phyloP scores from a whole-genome alignment of 2,888 invertebrate species.

The Archaeoteleia sp. region DNA sequence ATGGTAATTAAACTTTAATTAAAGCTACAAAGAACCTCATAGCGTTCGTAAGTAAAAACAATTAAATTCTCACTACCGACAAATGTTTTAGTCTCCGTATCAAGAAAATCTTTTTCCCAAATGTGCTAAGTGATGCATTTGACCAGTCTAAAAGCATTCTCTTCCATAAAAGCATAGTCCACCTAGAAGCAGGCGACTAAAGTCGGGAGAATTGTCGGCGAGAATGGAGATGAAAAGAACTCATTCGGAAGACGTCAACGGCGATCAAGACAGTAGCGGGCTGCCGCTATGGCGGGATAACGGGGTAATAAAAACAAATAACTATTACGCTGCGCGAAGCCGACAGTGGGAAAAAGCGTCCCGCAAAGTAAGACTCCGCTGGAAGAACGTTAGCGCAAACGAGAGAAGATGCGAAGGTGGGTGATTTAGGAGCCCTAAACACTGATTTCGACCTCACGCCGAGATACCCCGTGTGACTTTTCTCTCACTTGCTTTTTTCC shows the following conservation, averaged over 20 bases:
- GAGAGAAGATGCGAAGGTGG: slow-evolving; percentile 15
- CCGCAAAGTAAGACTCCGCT: neutral
- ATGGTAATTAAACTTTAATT: too few species aligned
- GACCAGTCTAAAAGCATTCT: too few species aligned
- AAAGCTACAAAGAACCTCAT: too few species aligned
- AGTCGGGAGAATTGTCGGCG: neutral
- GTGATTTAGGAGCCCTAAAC: slow-evolving; percentile 70
- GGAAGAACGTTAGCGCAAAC: slow-evolving; percentile 27
- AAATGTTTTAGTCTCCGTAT: too few species aligned
- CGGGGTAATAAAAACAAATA: neutral
- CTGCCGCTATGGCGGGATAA: neutral
- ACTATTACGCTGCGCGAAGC: neutral
- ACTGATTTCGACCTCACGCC: slow-evolving; percentile 68
- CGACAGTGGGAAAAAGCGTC: neutral
- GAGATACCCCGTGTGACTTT: slow-evolving; percentile 56
- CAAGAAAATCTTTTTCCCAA: too few species aligned
- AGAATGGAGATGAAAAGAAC: neutral
- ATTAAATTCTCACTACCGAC: too few species aligned
- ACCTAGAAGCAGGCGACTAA: neutral
- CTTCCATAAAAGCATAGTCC: too few species aligned
- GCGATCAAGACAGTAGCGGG: neutral
- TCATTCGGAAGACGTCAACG: slow-evolving; percentile 1
- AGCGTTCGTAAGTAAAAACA: too few species aligned
- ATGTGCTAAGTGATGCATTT: too few species aligned
- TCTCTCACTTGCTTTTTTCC: slow-evolving; percentile 5